Evolutionary conservation across 2,888 invertebrate species (phyloP), one percentile per base, ranked within the genome.

Genomic region (Muscina levida): DNA sequence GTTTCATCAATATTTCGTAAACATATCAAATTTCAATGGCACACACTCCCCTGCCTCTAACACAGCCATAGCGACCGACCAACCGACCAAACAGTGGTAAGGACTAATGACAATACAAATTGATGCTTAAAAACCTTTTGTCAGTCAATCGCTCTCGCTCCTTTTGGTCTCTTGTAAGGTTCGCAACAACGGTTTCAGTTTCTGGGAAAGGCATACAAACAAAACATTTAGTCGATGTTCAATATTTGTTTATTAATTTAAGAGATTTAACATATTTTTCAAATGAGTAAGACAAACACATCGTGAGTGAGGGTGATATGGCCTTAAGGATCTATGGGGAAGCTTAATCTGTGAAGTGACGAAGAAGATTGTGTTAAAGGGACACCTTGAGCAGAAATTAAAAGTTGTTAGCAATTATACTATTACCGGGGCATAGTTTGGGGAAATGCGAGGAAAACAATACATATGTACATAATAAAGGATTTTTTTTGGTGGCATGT

Each of bases 11-110:
- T 79, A 76, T 76, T 79, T 77, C 79, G 73, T 82, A 73, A 77
- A 79, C 79, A 79, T 79, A 82, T 82, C 82, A 62, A 72, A 72
- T 82, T 79, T 77, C 82, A 77, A 68, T 79, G 70, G 65, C 73
- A 73, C 59, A 59, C 59, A 57, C 17, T 51, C 51, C 51, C 51
- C 17, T 51, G 51, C 51, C 51, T n/a, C n/a, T n/a, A n/a, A 56
- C 17, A 56, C 59, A 6, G 51, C 19, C 22, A 17, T 51, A 17
- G 51, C 19, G n/a, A 59, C 15, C 51, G 53, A 24, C 39, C 15
- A 2, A 48, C 31, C 37, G 56, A 19, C 19, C 19, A 51, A 59
- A 57, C 39, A 31, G 31, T 11, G 67, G 39, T 39, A 46, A 72
- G 13, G 8, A 56, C 42, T 79, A 79, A 79, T 79, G 74, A 75